Evolutionary conservation across 2,888 invertebrate species (phyloP).

Genomic region (Notodonta dromedarius): DNA sequence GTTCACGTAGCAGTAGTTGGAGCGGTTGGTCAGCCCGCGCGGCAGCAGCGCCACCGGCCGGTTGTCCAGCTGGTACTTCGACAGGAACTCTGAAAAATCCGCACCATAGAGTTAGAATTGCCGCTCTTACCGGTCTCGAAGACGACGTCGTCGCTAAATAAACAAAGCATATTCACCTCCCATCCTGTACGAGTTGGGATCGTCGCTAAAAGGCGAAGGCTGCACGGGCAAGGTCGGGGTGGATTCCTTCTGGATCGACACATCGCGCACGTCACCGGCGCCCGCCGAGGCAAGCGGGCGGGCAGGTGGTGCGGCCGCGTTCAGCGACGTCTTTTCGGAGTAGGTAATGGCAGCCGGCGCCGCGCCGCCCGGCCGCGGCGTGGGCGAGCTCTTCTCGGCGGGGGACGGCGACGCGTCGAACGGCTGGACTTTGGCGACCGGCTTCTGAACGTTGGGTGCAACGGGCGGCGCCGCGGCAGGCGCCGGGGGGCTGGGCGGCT

Average conservation of each 20-base stretch:
- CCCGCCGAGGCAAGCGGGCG: slow-evolving; percentile 31
- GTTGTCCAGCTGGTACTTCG: slow-evolving; percentile 90
- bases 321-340: slow-evolving; percentile 50
- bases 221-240: slow-evolving; percentile 68
- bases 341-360: slow-evolving; percentile 55
- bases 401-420: slow-evolving; percentile 80
- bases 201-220: slow-evolving; percentile 83
- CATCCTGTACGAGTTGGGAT: slow-evolving; percentile 88
- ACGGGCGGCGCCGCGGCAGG: slow-evolving; percentile 45
- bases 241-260: slow-evolving; percentile 54
- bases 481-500: slow-evolving; percentile 63
- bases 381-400: slow-evolving; percentile 57
- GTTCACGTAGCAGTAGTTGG: slow-evolving; percentile 98
- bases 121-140: too few relatives aligned
- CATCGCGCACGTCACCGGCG: slow-evolving; percentile 46
- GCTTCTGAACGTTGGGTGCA: slow-evolving; percentile 73
- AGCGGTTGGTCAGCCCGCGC: slow-evolving; percentile 95
- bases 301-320: slow-evolving; percentile 35
- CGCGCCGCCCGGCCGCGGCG: slow-evolving; percentile 37
- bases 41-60: slow-evolving; percentile 92
- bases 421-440: slow-evolving; percentile 86
- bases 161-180: slow-evolving; percentile 79
- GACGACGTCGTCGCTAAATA: background rate
- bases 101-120: too few relatives aligned
- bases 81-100: slow-evolving; percentile 87